Evolutionary conservation across 2,113 vertebrate genomes (phyloP).

Genomic region (Sebastes schlegelii): DNA sequence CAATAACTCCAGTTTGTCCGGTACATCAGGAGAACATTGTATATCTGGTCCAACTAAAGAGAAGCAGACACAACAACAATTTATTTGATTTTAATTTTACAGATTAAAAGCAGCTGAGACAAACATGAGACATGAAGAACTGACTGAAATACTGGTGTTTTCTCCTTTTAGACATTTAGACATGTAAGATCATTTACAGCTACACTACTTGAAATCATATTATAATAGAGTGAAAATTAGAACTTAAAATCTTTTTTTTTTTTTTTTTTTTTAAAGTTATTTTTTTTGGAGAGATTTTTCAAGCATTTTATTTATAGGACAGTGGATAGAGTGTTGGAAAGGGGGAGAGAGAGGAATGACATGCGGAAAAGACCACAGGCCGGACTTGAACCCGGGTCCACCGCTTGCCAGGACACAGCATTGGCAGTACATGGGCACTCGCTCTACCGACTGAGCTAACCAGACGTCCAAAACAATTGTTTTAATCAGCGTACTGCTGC

Average conservation of each 20-base stretch:
- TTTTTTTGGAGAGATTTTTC: too few species aligned
- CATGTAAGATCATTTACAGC: neutral
- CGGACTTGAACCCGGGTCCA: too few species aligned
- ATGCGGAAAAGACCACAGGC: too few species aligned
- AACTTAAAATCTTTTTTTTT: neutral
- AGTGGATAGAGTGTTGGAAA: too few species aligned
- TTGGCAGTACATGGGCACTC: too few species aligned
- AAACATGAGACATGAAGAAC: neutral
- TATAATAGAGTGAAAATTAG: neutral
- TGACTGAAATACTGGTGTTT: neutral
- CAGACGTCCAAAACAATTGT: too few species aligned
- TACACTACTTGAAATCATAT: neutral
- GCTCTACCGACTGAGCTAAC: too few species aligned
- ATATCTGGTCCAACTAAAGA: slow-evolving; percentile 64
- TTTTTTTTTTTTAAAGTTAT: too few species aligned
- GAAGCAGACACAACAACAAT: neutral
- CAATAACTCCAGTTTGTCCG: neutral
- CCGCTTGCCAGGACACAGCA: too few species aligned
- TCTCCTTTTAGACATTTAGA: neutral
- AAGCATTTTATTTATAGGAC: too few species aligned
- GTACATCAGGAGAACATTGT: neutral
- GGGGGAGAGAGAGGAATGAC: too few species aligned
- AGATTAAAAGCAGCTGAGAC: neutral
- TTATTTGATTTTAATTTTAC: neutral
- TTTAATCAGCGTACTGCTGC: too few species aligned